Base-by-base conservation (phyloP, 2,888 invertebrate genomes). In the Germaria angustata region DNA sequence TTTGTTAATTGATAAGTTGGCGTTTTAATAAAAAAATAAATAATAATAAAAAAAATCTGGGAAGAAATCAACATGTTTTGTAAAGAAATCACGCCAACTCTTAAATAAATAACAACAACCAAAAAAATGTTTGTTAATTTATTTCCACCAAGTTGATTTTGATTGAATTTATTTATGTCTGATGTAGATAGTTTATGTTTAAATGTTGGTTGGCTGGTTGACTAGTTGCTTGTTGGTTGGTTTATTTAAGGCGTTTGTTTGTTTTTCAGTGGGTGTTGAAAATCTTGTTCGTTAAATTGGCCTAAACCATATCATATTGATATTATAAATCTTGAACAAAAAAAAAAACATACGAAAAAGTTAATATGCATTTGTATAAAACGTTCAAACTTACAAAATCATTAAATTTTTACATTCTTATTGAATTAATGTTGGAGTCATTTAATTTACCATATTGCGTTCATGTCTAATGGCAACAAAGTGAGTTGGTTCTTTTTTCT, bases 31-130 rank as follows among this genome's bases (percentile, higher is more conserved):
- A n/a, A n/a, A n/a, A n/a, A n/a, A n/a, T n/a, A n/a, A n/a, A n/a
- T n/a, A n/a, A n/a, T n/a, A n/a, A n/a, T n/a, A 39, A 39, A 17
- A 22, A 34, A 17, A 22, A 15, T 41, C 36, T 63, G 69, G 7
- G 22, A 46, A 34, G n/a, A 32, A 46, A 57, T 65, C 57, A 41
- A 51, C 11, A 63, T 65, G 49, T 77, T 73, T 82, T 73, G 75
- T 82, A 71, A 82, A 82, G 75, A 79, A 79, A 75, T 79, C 82
- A 82, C 82, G 76, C 79, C 79, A 79, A 82, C 75, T 79, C 57
- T 57, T 28, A 24, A 65, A 77, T 49, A 78, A 68, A 78, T 59
- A 59, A 68, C 7, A 53, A 13, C 17, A 32, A 75, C 22, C 28
- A 61, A 69, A 13, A 36, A 46, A 24, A 51, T 49, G 17, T 39